Conservation (phyloP, 2,113 vertebrate species). For the Clarias batrachus region DNA sequence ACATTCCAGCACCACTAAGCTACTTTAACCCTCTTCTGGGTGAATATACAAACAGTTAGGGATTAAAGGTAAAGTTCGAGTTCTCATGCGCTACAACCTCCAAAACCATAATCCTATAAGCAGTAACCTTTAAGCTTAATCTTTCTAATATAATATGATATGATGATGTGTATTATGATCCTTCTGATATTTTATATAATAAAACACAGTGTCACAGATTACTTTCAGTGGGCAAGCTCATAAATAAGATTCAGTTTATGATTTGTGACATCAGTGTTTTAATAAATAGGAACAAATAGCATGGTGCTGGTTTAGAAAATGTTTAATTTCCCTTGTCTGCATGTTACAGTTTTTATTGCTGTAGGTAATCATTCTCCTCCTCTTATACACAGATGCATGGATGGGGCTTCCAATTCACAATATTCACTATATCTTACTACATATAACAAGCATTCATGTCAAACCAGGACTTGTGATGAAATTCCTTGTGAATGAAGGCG, state of each 20-base stretch:
- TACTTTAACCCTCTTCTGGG: background rate
- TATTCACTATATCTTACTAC: no score
- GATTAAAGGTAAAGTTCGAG: no score
- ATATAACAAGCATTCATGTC: no score
- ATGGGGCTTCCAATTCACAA: background rate
- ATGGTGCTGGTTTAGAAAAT: background rate
- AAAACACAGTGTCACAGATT: background rate
- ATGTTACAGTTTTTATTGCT: background rate
- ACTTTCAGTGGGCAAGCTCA: background rate
- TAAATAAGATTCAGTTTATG: background rate
- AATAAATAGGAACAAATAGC: background rate
- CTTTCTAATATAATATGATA: background rate
- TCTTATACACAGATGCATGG: background rate
- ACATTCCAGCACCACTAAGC: background rate
- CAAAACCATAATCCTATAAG: background rate
- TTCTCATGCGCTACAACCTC: background rate
- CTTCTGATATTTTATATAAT: background rate
- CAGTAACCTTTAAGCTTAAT: background rate
- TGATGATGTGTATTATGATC: background rate
- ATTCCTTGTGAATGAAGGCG: no score
- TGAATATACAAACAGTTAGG: background rate
- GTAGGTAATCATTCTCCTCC: background rate
- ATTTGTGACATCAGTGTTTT: background rate
- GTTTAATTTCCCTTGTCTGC: background rate
- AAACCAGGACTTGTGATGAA: no score